Conservation (phyloP, 1,140 invertebrate species). For the Drosophila lacertosa region DNA sequence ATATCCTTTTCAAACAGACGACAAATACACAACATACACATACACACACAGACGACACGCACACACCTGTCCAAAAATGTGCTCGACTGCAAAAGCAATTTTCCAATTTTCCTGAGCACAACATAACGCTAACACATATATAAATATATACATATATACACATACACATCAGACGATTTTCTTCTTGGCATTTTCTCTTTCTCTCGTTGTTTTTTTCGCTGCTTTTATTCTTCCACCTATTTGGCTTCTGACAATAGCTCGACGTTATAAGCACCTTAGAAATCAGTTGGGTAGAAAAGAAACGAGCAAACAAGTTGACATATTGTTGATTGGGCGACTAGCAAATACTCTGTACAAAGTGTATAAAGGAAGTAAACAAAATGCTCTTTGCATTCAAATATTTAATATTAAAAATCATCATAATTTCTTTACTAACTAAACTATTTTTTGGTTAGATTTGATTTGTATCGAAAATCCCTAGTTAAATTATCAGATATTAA, state of each 20-base stretch:
- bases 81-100: constrained; percentile 23
- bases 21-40: background rate
- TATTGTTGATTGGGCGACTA: background rate
- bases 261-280: constrained; percentile 54
- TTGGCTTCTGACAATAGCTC: constrained; percentile 48
- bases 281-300: constrained; percentile 42
- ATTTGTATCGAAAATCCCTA: too few relatives aligned
- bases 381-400: too few relatives aligned
- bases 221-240: constrained; percentile 46
- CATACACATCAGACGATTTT: constrained; percentile 6
- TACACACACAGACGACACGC: constrained; percentile 1
- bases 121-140: constrained; percentile 30
- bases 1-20: constrained; percentile 22
- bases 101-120: constrained; percentile 43
- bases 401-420: too few relatives aligned
- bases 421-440: too few relatives aligned
- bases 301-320: constrained; percentile 20
- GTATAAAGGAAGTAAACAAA: too few relatives aligned
- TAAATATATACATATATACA: too few relatives aligned
- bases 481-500: too few relatives aligned
- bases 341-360: constrained; percentile 1
- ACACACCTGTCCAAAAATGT: constrained; percentile 22
- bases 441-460: too few relatives aligned
- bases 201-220: constrained; percentile 19
- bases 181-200: background rate